Evolutionary conservation across 2,113 vertebrate genomes (phyloP).

Genomic region (Crocuta crocuta): DNA sequence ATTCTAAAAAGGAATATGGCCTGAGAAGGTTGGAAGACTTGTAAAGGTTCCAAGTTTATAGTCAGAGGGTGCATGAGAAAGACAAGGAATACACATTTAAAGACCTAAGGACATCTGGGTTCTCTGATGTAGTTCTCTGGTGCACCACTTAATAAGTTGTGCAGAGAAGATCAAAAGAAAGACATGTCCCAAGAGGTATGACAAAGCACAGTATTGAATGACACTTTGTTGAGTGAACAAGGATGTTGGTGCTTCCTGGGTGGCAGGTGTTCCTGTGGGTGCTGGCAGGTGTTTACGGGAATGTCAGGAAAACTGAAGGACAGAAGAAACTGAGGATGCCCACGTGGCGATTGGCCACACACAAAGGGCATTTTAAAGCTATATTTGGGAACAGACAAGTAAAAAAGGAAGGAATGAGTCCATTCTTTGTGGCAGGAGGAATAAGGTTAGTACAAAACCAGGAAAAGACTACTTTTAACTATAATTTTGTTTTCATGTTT

Average conservation of each 20-base stretch:
- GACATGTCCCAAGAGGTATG: neutral
- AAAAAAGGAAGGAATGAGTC: neutral
- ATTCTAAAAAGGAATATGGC: neutral
- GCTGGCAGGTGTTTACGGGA: neutral
- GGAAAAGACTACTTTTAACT: neutral
- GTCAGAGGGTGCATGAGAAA: neutral
- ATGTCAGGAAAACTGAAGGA: neutral
- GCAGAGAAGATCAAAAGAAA: slow-evolving; percentile 6
- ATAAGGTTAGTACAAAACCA: neutral
- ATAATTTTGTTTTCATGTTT: slow-evolving; percentile 15
- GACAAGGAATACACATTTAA: neutral
- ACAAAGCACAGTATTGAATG: neutral
- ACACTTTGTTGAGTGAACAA: neutral
- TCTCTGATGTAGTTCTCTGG: neutral
- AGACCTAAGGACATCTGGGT: neutral
- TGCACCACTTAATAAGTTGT: neutral
- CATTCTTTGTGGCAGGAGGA: neutral
- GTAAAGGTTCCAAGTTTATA: neutral
- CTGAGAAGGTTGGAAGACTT: neutral
- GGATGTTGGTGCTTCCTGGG: neutral
- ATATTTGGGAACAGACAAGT: neutral
- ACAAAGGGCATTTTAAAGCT: neutral
- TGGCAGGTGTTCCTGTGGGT: neutral
- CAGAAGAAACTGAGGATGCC: neutral
- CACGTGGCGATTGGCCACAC: neutral